phyloP scores from a whole-genome alignment of 1,140 invertebrate genomes.

The Drosophila guanche region DNA sequence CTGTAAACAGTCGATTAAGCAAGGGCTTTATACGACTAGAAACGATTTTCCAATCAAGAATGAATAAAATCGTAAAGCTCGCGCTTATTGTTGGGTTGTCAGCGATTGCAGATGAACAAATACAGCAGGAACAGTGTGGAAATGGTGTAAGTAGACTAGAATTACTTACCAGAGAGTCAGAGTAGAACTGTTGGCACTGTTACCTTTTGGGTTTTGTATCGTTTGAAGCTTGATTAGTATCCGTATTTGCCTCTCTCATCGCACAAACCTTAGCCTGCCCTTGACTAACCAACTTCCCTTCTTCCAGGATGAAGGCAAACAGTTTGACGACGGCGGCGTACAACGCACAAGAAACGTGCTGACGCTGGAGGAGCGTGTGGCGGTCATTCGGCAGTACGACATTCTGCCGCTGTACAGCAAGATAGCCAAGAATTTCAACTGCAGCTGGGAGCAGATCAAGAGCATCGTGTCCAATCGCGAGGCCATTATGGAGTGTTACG shows the following conservation, averaged over 20 bases:
- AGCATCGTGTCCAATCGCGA: constrained; percentile 73
- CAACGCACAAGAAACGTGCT: constrained; percentile 71
- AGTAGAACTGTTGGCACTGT: no score
- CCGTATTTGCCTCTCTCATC: no score
- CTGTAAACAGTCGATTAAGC: no score
- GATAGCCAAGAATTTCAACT: constrained; percentile 77
- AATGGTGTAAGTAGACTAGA: no score
- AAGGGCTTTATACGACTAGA: no score
- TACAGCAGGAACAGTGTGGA: no score
- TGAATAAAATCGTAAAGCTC: no score
- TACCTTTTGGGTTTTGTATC: no score
- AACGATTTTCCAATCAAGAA: no score
- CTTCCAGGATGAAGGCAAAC: constrained; percentile 35
- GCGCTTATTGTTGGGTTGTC: no score
- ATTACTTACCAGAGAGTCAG: no score
- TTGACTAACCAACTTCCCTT: not conserved
- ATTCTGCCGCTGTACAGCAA: constrained; percentile 75
- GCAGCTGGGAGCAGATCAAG: constrained; percentile 81
- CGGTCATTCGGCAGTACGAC: constrained; percentile 71
- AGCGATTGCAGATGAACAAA: no score
- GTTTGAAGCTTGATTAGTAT: not conserved
- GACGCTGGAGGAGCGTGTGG: constrained; percentile 74
- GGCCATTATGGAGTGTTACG: constrained; percentile 69
- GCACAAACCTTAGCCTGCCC: not conserved
- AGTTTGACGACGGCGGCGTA: constrained; percentile 15